Base-by-base conservation (phyloP, 35 echinoderm and acorn worm species). In the Ophiothrix spiculata region DNA sequence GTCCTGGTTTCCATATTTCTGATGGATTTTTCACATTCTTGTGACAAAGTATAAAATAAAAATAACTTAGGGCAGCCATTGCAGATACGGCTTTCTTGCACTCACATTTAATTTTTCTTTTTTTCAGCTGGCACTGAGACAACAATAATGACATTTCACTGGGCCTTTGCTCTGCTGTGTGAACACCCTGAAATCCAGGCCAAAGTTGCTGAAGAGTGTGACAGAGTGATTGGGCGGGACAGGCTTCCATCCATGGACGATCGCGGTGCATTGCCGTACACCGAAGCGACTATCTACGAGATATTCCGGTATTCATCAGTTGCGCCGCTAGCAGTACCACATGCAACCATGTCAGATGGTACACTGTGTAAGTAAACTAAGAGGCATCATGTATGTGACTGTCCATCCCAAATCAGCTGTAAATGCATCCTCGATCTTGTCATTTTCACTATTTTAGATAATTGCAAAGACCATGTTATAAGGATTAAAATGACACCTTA, bases 101-200 rank as follows among this genome's bases (percentile, higher is more conserved):
- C n/a, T n/a, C n/a, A n/a, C n/a, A n/a, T n/a, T n/a, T n/a, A n/a
- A n/a, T n/a, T n/a, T n/a, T n/a, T n/a, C n/a, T n/a, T n/a, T n/a
- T n/a, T 79, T 33, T 79, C 69, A 92, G 90, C 84, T 46, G 90
- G 90, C 41, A 87, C 79, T 0, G 90, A 92, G 14, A 87, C 90
- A 0, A 81, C 84, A 21, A 76, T 49, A 19, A 39, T 81, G 17
- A 87, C 84, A 28, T 32, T 92, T 78, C 79, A 87, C 40, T 92
- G 90, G 90, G 77, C 77, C 14, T 39, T 92, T 2, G 77, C 12
- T 17, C 33, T 77, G 25, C 25, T 92, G 38, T 40, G 34, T 21
- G 79, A 92, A 31, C 36, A 87, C 38, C 90, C 90, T 33, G 83
- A 91, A 28, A 87, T 91, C 83, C 90, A 91, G 35, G 83, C 75